These are phyloP conservation scores for Theonella swinhoei DNA, from an alignment of 37 sponge, comb jelly and placozoan species.

Conservation along the genomic window DNA sequence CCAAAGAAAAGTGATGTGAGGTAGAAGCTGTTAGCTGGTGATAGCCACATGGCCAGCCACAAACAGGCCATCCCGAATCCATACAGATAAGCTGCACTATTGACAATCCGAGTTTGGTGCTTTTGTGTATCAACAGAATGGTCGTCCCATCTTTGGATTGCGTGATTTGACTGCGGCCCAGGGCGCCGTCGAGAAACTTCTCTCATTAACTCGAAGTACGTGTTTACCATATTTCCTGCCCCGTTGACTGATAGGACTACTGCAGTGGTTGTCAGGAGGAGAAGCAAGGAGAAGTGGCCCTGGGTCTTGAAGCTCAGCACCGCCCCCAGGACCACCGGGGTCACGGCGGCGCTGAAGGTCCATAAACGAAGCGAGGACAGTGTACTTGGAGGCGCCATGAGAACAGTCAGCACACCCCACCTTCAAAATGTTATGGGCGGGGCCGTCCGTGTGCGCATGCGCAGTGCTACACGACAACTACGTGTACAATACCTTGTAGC, in stretches of 20 bases:
- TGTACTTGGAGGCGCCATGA: background rate
- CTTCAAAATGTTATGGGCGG: too few species aligned
- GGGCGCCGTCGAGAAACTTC: slow-evolving; percentile 35
- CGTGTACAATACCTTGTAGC: background rate
- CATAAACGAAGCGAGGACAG: slow-evolving; percentile 73
- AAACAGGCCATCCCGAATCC: slow-evolving; percentile 66
- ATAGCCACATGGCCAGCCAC: slow-evolving; percentile 49
- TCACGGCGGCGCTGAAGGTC: slow-evolving; percentile 78
- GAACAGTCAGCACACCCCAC: too few species aligned
- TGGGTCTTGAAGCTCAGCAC: slow-evolving; percentile 56
- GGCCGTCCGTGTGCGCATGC: too few species aligned
- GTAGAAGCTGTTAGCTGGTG: slow-evolving; percentile 57
- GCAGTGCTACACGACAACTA: too few species aligned
- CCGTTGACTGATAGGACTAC: slow-evolving; percentile 78
- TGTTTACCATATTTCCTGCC: slow-evolving; percentile 92
- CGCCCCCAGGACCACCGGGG: slow-evolving; percentile 79
- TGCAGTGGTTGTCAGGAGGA: slow-evolving; percentile 40
- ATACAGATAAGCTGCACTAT: slow-evolving; percentile 73
- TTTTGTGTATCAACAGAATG: background rate
- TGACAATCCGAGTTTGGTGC: slow-evolving; percentile 56
- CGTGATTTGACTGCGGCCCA: background rate
- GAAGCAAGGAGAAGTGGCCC: slow-evolving; percentile 19
- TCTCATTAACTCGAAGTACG: slow-evolving; percentile 77
- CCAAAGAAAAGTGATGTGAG: slow-evolving; percentile 85
- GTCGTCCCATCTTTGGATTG: background rate